Evolutionary conservation across 2,797 vertebrate species (phyloP), one percentile per base, ranked within the genome.

Genomic region (Centropyge bicolor): DNA sequence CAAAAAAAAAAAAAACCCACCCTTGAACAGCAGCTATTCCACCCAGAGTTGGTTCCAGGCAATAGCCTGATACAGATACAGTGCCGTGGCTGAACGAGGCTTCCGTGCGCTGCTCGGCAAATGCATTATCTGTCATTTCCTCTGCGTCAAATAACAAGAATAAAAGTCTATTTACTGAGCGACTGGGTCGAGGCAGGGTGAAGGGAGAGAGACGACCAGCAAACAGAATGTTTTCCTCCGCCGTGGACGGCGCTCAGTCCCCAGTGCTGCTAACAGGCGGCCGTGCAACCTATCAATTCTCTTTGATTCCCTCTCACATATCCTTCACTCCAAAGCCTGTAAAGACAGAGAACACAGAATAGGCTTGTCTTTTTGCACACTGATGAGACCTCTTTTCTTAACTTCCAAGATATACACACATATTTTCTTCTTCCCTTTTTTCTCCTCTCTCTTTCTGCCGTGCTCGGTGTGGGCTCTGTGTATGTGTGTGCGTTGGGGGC

Each of bases 131-230:
- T 84, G 68, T 89, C 82, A 86, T 88, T 93, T 93, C 76, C 85
- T 92, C 86, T 68, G 78, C 61, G 55, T 89, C 84, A 83, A 90
- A 92, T 87, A 90, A 90, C 85, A 87, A 92, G 90, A 91, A 86
- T 83, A 86, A 87, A 90, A 91, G 83, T 92, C 67, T 78, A 78
- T 91, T 90, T 79, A 69, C 84, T 86, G 85, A 87, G 86, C 84
- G 80, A 63, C 84, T 66, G 85, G 83, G 70, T 78, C 74, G 82
- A 74, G 76, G 78, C 48, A 52, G 67, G 68, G 82, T 62, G 78
- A 86, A 83, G 70, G 60, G 74, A 81, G 69, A 79, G 80, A 88
- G 82, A 86, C 69, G 56, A 84, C 82, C 79, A 82, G 82, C 86
- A 85, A 86, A 89, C 54, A 88, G 71, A 88, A 79, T 81, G 87